phyloP scores from a whole-genome alignment of 2,797 vertebrate species.

The Hydrophis major region DNA sequence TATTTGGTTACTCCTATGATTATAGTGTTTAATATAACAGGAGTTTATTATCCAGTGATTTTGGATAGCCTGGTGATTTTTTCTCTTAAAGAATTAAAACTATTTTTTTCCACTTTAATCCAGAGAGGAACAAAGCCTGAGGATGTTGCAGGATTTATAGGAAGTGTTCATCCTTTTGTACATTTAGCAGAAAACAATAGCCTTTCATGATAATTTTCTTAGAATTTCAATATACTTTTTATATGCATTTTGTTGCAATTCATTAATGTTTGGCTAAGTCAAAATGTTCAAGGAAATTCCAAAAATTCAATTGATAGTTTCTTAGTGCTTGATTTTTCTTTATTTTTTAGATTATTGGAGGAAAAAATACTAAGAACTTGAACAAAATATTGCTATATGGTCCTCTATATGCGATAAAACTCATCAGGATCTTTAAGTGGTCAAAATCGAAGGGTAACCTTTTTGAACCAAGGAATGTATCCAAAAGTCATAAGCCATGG shows the following conservation, averaged over 20 bases:
- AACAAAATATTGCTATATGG: background rate
- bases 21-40: background rate
- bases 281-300: slow-evolving; percentile 8
- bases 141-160: slow-evolving; percentile 5
- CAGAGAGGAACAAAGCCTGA: background rate
- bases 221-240: slow-evolving; percentile 9
- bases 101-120: background rate
- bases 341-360: slow-evolving; percentile 13
- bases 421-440: background rate
- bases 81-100: background rate
- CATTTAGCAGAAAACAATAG: slow-evolving; percentile 8
- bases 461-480: background rate
- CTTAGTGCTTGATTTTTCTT: slow-evolving; percentile 5
- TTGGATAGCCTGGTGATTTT: background rate
- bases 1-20: background rate
- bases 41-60: background rate
- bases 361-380: background rate
- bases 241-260: slow-evolving; percentile 22
- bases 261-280: slow-evolving; percentile 18
- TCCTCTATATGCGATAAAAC: background rate
- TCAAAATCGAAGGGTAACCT: background rate
- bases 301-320: slow-evolving; percentile 22
- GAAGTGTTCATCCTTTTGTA: background rate
- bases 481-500: background rate
- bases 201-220: background rate